Percentiles rank a stretch among this genome's conserved stretches.
Conservation (phyloP, 2,113 vertebrate genomes). For the Mixornis gularis region DNA sequence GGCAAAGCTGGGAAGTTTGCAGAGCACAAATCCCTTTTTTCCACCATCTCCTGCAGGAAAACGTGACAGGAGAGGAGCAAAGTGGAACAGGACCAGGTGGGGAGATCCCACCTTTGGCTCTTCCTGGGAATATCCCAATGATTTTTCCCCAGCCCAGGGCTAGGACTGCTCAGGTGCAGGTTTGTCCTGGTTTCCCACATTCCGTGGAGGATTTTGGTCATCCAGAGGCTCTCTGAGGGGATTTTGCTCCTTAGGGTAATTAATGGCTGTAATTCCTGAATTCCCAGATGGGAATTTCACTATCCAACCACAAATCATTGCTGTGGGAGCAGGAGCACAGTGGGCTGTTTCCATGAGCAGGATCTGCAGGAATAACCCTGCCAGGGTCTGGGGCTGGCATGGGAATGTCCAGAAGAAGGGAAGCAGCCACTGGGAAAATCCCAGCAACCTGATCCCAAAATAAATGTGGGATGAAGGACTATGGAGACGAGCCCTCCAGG, state of each 20-base stretch:
- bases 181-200: not conserved
- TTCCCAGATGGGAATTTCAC: not conserved
- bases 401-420: not conserved
- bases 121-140: not conserved
- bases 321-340: rapidly evolving
- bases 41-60: not conserved
- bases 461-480: not conserved
- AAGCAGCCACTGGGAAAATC: not conserved
- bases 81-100: not conserved
- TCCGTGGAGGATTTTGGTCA: not conserved
- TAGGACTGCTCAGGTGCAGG: not conserved
- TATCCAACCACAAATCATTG: not conserved
- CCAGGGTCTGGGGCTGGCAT: not conserved
- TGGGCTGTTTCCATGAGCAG: not conserved
- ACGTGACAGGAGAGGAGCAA: rapidly evolving
- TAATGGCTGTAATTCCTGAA: not conserved
- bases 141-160: not conserved
- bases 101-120: not conserved
- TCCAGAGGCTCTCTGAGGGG: not conserved
- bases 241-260: not conserved
- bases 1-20: not conserved
- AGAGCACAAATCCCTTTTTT: not conserved
- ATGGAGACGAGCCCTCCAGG: not conserved
- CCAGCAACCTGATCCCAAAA: not conserved
- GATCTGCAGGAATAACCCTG: not conserved